Conservation (phyloP, 2,888 invertebrate genomes). For the Synanthedon formicaeformis region DNA sequence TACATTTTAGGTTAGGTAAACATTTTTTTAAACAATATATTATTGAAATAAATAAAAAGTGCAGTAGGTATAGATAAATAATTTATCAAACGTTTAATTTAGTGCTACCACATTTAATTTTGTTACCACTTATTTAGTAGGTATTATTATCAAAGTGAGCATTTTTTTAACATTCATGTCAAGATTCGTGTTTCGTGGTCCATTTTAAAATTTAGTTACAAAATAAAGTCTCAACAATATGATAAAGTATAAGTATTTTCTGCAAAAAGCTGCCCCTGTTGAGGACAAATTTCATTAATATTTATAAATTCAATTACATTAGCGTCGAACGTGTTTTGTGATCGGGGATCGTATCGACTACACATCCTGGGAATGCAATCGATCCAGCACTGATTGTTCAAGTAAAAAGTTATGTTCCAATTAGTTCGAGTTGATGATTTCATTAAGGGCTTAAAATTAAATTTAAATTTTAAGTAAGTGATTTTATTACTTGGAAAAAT, state of each 20-base stretch:
- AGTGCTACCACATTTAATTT: too few relatives aligned
- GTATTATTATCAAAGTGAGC: too few relatives aligned
- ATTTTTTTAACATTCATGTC: too few relatives aligned
- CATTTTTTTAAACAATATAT: too few relatives aligned
- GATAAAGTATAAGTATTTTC: not conserved
- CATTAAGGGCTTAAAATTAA: not conserved
- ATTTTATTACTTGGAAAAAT: too few relatives aligned
- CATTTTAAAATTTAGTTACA: not conserved
- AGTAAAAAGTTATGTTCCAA: conserved; percentile 10
- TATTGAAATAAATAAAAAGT: too few relatives aligned
- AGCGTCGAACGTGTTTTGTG: conserved; percentile 31
- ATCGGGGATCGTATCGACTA: conserved; percentile 21
- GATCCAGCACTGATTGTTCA: conserved; percentile 22
- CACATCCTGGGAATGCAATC: conserved; percentile 35
- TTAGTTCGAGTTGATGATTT: not conserved
- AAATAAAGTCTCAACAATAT: not conserved
- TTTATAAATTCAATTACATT: conserved; percentile 46
- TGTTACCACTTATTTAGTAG: too few relatives aligned
- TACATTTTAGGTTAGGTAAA: too few relatives aligned
- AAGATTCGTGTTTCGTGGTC: too few relatives aligned
- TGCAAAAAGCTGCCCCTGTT: not conserved
- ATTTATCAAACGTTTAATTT: too few relatives aligned
- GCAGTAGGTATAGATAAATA: too few relatives aligned
- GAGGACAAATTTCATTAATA: conserved; percentile 20
- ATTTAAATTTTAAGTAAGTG: not conserved